A percentile compares a stretch with the other conserved stretches of the same genome.
phyloP scores from a whole-genome alignment of 2,797 vertebrate genomes.

The Lerista edwardsae region DNA sequence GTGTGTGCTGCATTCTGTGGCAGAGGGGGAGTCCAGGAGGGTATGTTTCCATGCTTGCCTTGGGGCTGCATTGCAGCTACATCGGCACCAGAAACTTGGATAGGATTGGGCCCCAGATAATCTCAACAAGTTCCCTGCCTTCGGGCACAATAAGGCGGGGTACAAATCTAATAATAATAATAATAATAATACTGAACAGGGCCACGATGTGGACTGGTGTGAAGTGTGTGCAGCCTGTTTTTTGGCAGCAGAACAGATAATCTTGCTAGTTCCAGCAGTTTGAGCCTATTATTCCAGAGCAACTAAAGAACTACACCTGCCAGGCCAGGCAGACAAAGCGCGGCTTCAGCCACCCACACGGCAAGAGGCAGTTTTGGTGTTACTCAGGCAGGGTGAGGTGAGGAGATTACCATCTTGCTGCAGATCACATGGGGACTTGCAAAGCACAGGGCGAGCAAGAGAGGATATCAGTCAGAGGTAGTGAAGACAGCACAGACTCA shows the following conservation, averaged over 20 bases:
- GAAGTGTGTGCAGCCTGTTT: neutral
- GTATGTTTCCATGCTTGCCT: too few relatives aligned
- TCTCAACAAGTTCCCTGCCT: too few relatives aligned
- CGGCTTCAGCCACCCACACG: neutral
- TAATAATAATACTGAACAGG: too few relatives aligned
- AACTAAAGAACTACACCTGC: neutral
- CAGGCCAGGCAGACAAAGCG: too few relatives aligned
- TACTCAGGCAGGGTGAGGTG: conserved; percentile 9
- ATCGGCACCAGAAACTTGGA: too few relatives aligned
- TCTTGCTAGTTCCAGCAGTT: neutral
- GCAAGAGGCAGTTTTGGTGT: neutral
- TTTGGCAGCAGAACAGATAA: neutral
- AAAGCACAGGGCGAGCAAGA: neutral
- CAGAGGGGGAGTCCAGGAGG: too few relatives aligned
- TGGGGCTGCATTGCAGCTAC: too few relatives aligned
- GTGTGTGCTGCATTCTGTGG: too few relatives aligned
- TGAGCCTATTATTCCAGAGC: neutral
- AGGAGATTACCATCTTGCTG: neutral
- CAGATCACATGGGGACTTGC: conserved; percentile 22
- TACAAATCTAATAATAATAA: too few relatives aligned
- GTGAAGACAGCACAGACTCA: neutral
- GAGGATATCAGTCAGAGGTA: conserved; percentile 14
- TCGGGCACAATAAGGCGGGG: too few relatives aligned
- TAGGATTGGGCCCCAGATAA: neutral
- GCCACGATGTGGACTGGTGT: neutral